These are phyloP conservation scores for Enoplosus armatus DNA, from an alignment of 2,797 vertebrate genomes.

Conservation along the genomic window DNA sequence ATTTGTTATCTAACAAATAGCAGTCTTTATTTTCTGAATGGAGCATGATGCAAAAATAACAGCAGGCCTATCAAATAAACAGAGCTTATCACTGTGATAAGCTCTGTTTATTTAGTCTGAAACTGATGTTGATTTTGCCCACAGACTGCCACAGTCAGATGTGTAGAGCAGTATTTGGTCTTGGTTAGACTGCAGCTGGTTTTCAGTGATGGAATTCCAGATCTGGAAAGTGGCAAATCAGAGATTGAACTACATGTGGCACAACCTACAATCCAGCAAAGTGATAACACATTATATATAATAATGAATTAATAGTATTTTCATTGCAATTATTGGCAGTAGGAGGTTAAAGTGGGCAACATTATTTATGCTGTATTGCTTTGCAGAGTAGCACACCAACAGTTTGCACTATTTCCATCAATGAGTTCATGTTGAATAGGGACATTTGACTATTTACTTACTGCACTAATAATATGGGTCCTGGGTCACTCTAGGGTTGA, in stretches of 20 bases:
- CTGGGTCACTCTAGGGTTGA: neutral
- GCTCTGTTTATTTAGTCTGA: conserved; percentile 8
- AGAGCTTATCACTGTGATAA: neutral
- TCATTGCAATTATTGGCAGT: neutral
- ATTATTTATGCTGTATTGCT: neutral
- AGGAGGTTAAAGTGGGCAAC: neutral
- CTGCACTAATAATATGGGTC: neutral
- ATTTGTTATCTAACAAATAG: neutral
- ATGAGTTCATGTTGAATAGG: too few relatives aligned
- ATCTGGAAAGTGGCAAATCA: neutral
- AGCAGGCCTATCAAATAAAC: neutral
- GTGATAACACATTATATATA: neutral
- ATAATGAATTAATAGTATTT: neutral
- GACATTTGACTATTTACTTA: neutral
- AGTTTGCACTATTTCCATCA: neutral
- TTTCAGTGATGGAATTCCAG: neutral
- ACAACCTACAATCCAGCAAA: neutral
- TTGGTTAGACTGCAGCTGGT: neutral
- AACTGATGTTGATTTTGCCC: conserved; percentile 25
- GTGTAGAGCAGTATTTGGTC: neutral
- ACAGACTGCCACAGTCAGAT: conserved; percentile 9
- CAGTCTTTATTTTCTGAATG: conserved; percentile 8
- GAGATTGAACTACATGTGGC: neutral
- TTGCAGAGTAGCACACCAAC: neutral
- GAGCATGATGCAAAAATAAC: conserved; percentile 1